Conservation (phyloP, 2,888 invertebrate genomes). For the Macrostomum cliftonense region DNA sequence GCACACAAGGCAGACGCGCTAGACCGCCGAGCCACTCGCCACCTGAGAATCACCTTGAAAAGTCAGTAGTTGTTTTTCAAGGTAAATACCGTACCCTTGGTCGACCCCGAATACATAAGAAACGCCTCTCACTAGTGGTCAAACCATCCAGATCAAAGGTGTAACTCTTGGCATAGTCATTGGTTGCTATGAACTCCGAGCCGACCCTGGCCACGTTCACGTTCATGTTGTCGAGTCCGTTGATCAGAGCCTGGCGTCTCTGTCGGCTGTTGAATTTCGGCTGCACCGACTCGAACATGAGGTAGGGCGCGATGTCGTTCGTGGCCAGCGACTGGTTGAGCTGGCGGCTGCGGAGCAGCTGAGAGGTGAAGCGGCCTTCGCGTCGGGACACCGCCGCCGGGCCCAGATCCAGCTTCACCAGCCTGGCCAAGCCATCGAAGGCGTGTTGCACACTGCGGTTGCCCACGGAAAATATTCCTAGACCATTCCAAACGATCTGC, state of each 20-base stretch:
- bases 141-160: conserved; percentile 16
- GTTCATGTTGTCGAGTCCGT: conserved; percentile 29
- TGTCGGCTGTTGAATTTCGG: conserved; percentile 20
- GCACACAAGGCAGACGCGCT: too few species aligned
- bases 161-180: conserved; percentile 28
- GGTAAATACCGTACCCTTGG: too few species aligned
- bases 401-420: conserved; percentile 19
- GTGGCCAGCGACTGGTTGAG: conserved; percentile 18
- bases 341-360: conserved; percentile 19
- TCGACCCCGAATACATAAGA: too few species aligned
- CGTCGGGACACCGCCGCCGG: conserved; percentile 15
- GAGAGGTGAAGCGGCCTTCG: conserved; percentile 18
- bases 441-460: conserved; percentile 17
- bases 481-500: conserved; percentile 16
- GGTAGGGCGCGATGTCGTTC: conserved; percentile 22
- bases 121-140: conserved; percentile 12
- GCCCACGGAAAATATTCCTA: conserved; percentile 21
- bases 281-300: conserved; percentile 21
- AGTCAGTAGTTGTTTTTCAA: too few species aligned
- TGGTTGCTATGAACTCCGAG: conserved; percentile 18
- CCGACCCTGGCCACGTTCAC: conserved; percentile 17
- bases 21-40: too few species aligned
- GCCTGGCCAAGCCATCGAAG: conserved; percentile 24
- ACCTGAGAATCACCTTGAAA: too few species aligned
- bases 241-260: conserved; percentile 18